Conservation (phyloP, 2,113 vertebrate genomes). For the Chionodraco myersi region DNA sequence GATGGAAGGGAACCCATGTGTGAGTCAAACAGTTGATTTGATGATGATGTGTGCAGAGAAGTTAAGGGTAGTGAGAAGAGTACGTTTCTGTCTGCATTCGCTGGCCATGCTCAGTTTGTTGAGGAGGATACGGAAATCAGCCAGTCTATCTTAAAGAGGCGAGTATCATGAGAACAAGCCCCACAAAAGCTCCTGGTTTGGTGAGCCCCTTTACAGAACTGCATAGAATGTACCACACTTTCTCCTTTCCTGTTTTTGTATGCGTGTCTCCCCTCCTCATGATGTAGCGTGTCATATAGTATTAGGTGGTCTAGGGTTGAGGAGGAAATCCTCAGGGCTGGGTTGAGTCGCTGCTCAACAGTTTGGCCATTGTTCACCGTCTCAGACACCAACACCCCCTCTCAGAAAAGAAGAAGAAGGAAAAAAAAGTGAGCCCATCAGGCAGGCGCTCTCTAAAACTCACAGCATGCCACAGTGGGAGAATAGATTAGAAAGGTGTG, state of each 20-base stretch:
- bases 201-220: conserved; percentile 26
- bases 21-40: conserved; percentile 48
- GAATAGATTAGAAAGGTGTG: conserved; percentile 37
- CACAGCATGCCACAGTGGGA: conserved; percentile 41
- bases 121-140: background rate
- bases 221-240: conserved; percentile 20
- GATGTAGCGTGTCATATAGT: conserved; percentile 68
- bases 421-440: conserved; percentile 48
- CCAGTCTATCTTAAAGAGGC: background rate
- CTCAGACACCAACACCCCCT: conserved; percentile 62
- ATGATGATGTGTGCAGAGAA: conserved; percentile 43
- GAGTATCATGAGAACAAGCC: conserved; percentile 1
- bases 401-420: conserved; percentile 1
- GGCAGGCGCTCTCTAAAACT: conserved; percentile 46
- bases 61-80: conserved; percentile 24
- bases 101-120: conserved; percentile 1
- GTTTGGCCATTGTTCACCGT: conserved; percentile 79
- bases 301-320: conserved; percentile 73
- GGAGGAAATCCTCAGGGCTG: conserved; percentile 80
- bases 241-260: conserved; percentile 41
- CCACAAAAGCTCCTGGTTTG: conserved; percentile 20
- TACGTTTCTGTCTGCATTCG: conserved; percentile 19
- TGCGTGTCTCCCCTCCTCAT: conserved; percentile 52
- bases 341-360: conserved; percentile 73
- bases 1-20: conserved; percentile 52